These are phyloP conservation scores for Calameuta pallipes DNA, from an alignment of 2,888 invertebrate species.

Conservation along the genomic window DNA sequence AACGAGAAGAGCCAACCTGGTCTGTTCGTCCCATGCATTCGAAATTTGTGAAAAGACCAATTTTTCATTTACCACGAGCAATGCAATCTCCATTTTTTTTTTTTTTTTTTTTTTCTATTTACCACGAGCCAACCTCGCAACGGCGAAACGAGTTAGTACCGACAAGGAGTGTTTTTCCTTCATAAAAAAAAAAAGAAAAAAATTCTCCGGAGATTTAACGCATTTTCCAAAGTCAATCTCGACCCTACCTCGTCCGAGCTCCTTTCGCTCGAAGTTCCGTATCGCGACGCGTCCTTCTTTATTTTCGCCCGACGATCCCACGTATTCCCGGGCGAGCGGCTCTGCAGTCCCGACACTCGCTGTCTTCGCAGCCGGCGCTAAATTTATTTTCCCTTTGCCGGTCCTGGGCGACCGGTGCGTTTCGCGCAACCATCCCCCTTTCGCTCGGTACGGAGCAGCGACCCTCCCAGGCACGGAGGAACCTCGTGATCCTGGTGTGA, in stretches of 20 bases:
- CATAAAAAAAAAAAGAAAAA: background rate
- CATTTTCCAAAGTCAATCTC: background rate
- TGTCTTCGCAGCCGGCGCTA: conserved; percentile 6
- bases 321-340: background rate
- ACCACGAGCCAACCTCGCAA: background rate
- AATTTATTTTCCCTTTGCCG: conserved; percentile 6
- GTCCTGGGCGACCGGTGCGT: background rate
- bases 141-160: background rate
- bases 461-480: background rate
- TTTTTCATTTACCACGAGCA: background rate
- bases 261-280: background rate
- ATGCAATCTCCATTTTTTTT: background rate
- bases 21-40: background rate
- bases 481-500: background rate
- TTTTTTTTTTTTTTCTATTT: background rate
- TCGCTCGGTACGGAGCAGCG: background rate
- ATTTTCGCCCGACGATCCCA: background rate
- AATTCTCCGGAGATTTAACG: background rate
- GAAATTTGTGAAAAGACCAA: background rate
- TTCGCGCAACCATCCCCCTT: background rate
- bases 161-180: background rate
- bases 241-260: background rate
- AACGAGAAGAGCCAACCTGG: conserved; percentile 1
- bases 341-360: background rate
- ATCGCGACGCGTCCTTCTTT: background rate